phyloP scores from a whole-genome alignment of 2,888 invertebrate species.

The Xiphydria camelus region DNA sequence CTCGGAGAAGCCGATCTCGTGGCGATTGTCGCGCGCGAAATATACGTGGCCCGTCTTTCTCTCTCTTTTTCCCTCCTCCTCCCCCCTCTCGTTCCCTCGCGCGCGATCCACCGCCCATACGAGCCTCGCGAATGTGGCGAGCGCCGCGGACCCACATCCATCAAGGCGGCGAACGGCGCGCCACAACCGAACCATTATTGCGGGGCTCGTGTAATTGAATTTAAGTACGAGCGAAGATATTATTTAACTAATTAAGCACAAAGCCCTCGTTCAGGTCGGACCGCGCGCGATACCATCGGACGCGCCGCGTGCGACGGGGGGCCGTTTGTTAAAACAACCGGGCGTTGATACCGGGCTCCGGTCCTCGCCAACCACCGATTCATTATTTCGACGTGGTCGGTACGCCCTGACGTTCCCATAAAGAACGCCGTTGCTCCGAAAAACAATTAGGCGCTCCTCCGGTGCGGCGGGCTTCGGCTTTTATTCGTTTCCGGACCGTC shows the following conservation, averaged over 20 bases:
- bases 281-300: constrained; percentile 39
- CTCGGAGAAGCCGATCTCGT: too few relatives aligned
- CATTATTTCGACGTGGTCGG: background rate
- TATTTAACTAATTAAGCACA: constrained; percentile 57
- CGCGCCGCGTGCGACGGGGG: constrained; percentile 22
- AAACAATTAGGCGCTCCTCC: too few relatives aligned
- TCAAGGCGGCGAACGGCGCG: constrained; percentile 45
- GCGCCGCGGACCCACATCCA: constrained; percentile 44
- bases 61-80: too few relatives aligned
- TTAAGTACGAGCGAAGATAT: constrained; percentile 55
- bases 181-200: constrained; percentile 54
- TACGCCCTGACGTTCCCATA: background rate
- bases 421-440: background rate
- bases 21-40: too few relatives aligned
- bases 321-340: constrained; percentile 36
- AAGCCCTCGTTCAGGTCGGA: constrained; percentile 50
- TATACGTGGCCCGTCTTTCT: too few relatives aligned
- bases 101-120: too few relatives aligned
- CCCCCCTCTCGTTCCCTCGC: too few relatives aligned
- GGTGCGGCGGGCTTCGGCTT: too few relatives aligned
- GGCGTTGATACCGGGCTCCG: constrained; percentile 11
- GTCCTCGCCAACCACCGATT: background rate
- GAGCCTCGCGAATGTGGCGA: constrained; percentile 19
- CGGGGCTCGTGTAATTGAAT: constrained; percentile 52
- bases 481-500: too few relatives aligned